A percentile compares a stretch with the other conserved stretches of the same genome.
Conservation (phyloP, 2,797 vertebrate genomes). For the Enteromius fasciolatus region DNA sequence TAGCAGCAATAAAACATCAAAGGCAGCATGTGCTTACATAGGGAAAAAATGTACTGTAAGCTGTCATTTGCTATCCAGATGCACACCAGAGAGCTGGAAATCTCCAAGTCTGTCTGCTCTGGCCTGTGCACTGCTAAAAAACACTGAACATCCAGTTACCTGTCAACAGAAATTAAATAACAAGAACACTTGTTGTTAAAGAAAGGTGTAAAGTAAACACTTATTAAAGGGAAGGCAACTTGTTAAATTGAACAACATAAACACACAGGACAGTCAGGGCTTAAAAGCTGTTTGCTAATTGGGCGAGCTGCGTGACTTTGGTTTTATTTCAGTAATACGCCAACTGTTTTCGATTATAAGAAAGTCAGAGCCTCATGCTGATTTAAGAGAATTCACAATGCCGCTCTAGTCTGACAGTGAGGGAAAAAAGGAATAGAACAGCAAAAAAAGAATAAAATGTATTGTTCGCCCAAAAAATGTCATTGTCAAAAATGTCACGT, state of each 20-base stretch:
- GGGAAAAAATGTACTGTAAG: slow-evolving; percentile 26
- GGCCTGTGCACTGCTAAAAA: slow-evolving; percentile 21
- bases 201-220: slow-evolving; percentile 7
- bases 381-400: slow-evolving; percentile 70
- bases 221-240: slow-evolving; percentile 16
- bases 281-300: slow-evolving; percentile 43
- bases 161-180: slow-evolving; percentile 32
- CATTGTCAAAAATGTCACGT: slow-evolving; percentile 16
- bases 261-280: slow-evolving; percentile 26
- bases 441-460: not conserved
- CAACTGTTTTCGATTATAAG: slow-evolving; percentile 65
- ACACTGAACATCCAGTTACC: slow-evolving; percentile 20
- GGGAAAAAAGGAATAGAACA: not conserved
- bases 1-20: slow-evolving; percentile 38
- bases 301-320: not conserved
- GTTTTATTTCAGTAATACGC: slow-evolving; percentile 45
- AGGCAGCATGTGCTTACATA: slow-evolving; percentile 47
- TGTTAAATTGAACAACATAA: not conserved
- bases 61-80: slow-evolving; percentile 49
- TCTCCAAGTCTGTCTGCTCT: slow-evolving; percentile 9
- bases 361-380: slow-evolving; percentile 62
- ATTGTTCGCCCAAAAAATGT: not conserved
- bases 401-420: slow-evolving; percentile 69
- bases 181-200: slow-evolving; percentile 14
- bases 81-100: slow-evolving; percentile 7